phyloP scores from a whole-genome alignment of 2,888 invertebrate genomes.

The Ypsolopha scabrella region DNA sequence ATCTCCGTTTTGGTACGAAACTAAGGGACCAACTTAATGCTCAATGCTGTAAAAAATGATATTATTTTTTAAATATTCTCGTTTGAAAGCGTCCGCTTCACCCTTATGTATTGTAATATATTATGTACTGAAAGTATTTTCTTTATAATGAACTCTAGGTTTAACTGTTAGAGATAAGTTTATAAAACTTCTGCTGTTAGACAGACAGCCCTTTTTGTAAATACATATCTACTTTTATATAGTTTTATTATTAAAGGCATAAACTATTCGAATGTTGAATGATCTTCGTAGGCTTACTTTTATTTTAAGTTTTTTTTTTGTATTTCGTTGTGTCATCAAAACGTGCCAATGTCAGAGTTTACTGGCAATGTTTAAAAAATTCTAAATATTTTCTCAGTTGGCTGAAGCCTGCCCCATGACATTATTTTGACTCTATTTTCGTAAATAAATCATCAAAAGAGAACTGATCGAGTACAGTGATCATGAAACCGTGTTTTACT shows the following conservation, averaged over 20 bases:
- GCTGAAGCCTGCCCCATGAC: too few species aligned
- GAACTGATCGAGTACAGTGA: too few species aligned
- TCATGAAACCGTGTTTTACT: slow-evolving; percentile 43
- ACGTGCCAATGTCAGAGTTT: slow-evolving; percentile 56
- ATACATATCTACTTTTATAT: slow-evolving; percentile 21
- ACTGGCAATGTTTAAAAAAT: not conserved
- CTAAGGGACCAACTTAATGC: slow-evolving; percentile 39
- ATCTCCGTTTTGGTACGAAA: slow-evolving; percentile 12
- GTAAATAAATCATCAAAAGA: not conserved
- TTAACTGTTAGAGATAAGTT: slow-evolving; percentile 25
- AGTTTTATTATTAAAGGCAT: slow-evolving; percentile 14
- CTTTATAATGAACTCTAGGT: slow-evolving; percentile 13
- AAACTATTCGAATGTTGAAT: slow-evolving; percentile 33
- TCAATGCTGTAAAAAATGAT: slow-evolving; percentile 32
- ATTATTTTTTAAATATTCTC: slow-evolving; percentile 1
- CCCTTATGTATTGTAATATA: slow-evolving; percentile 31
- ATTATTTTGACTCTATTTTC: too few species aligned
- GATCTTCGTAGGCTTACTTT: slow-evolving; percentile 52
- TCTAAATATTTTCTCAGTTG: too few species aligned
- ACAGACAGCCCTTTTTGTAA: slow-evolving; percentile 31
- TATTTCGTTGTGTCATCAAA: slow-evolving; percentile 44
- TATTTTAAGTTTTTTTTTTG: slow-evolving; percentile 29
- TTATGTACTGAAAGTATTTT: slow-evolving; percentile 6
- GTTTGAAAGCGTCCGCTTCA: not conserved
- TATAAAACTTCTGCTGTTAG: slow-evolving; percentile 29